phyloP scores from a whole-genome alignment of 2,888 invertebrate genomes.

The Actias luna region DNA sequence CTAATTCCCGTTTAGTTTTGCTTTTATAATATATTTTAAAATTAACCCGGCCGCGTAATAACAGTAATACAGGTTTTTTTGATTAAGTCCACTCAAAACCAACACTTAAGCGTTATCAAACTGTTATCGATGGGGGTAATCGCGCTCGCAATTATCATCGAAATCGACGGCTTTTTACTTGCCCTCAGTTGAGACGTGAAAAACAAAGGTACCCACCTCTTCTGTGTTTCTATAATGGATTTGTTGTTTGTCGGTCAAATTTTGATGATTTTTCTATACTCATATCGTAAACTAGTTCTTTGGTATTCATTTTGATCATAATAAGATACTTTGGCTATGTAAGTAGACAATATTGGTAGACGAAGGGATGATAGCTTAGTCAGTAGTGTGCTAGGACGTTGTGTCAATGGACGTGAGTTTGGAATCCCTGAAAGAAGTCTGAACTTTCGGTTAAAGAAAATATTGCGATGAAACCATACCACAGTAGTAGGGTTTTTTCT shows the following conservation, averaged over 20 bases:
- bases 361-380: no score
- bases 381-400: no score
- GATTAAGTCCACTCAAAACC: constrained; percentile 78
- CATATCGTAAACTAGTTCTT: background rate
- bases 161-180: constrained; percentile 21
- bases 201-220: constrained; percentile 32
- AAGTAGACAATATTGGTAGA: no score
- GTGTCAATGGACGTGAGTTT: no score
- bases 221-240: constrained; percentile 34
- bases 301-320: background rate
- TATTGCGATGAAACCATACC: no score
- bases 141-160: constrained; percentile 48
- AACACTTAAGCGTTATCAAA: constrained; percentile 76
- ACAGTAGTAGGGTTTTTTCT: no score
- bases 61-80: constrained; percentile 70
- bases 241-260: constrained; percentile 30
- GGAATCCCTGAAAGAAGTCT: no score
- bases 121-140: constrained; percentile 42
- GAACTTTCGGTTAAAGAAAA: no score
- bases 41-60: constrained; percentile 69
- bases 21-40: constrained; percentile 75
- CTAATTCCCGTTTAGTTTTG: constrained; percentile 77
- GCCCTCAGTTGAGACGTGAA: constrained; percentile 17
- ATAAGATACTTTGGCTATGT: no score
- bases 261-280: no score